Percentiles rank a stretch among this genome's conserved stretches.
These are phyloP conservation scores for Telmatochromis sp. DNA, from an alignment of 2,113 vertebrate species.

Conservation along the genomic window DNA sequence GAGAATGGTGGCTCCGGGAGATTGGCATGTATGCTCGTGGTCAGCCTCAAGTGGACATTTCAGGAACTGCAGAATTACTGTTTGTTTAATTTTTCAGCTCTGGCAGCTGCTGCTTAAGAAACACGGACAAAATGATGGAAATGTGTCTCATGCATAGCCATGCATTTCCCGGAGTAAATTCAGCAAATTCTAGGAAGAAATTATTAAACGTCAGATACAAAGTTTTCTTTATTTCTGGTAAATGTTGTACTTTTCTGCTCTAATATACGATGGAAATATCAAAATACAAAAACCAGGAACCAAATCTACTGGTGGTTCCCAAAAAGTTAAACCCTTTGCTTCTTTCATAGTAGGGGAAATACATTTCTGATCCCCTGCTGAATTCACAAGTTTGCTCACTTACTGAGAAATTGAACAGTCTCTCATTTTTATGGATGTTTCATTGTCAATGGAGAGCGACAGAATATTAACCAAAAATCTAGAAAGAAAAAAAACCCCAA, in stretches of 20 bases:
- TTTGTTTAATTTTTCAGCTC: not conserved
- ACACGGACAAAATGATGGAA: not conserved
- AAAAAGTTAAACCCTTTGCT: not conserved
- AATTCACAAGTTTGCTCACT: not conserved
- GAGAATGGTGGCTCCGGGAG: accelerated
- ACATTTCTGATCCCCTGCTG: not conserved
- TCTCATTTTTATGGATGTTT: not conserved
- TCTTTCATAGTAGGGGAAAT: not conserved
- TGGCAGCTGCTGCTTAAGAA: not conserved
- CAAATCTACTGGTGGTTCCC: not conserved
- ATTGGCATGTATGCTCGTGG: not conserved
- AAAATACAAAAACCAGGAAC: not conserved
- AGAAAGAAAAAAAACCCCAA: accelerated
- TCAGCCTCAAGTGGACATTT: not conserved
- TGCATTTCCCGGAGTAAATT: not conserved
- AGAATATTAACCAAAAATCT: not conserved
- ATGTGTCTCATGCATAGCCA: not conserved
- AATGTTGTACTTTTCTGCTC: not conserved
- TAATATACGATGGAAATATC: not conserved
- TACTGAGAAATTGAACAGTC: not conserved
- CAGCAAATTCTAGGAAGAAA: not conserved
- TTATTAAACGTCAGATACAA: not conserved
- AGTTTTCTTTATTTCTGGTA: not conserved
- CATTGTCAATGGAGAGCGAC: not conserved
- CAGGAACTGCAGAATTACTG: not conserved